phyloP scores from a whole-genome alignment of 2,888 invertebrate species.

The Acleris holmiana region DNA sequence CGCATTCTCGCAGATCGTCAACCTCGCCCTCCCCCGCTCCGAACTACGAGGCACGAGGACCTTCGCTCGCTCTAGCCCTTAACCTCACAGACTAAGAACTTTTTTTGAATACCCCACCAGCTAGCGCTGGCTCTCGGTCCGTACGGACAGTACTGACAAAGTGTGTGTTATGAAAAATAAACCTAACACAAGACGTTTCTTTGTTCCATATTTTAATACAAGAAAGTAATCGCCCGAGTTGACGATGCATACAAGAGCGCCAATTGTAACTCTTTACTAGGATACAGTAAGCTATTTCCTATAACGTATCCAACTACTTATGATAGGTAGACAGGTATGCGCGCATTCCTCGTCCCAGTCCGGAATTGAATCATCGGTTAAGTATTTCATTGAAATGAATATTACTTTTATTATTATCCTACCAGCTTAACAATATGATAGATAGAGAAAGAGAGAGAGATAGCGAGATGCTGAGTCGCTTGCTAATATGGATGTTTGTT shows the following conservation, averaged over 20 bases:
- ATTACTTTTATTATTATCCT: constrained; percentile 33
- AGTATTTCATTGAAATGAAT: constrained; percentile 59
- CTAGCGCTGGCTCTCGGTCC: constrained; percentile 1
- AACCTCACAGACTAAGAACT: constrained; percentile 38
- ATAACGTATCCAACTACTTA: constrained; percentile 6
- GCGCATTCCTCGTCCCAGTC: constrained; percentile 43
- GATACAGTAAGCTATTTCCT: constrained; percentile 3
- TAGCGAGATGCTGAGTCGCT: constrained; percentile 17
- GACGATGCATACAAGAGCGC: constrained; percentile 5
- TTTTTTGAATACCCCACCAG: constrained; percentile 4
- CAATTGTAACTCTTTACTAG: neutral
- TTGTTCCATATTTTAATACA: constrained; percentile 19
- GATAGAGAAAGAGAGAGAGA: too few relatives aligned
- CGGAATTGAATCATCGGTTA: constrained; percentile 63
- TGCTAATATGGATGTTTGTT: constrained; percentile 11
- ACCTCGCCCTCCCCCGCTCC: constrained; percentile 59
- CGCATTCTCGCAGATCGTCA: constrained; percentile 78
- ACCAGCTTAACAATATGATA: constrained; percentile 16
- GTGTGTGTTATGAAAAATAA: constrained; percentile 53
- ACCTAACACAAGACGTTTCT: constrained; percentile 42
- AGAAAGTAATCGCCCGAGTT: constrained; percentile 12
- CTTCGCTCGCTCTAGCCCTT: constrained; percentile 45
- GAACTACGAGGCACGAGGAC: constrained; percentile 19
- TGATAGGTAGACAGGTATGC: constrained; percentile 14
- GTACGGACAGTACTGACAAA: constrained; percentile 39